Evolutionary conservation across 2,797 vertebrate species (phyloP), one percentile per base, ranked within the genome.

Genomic region (Serranus cabrilla): DNA sequence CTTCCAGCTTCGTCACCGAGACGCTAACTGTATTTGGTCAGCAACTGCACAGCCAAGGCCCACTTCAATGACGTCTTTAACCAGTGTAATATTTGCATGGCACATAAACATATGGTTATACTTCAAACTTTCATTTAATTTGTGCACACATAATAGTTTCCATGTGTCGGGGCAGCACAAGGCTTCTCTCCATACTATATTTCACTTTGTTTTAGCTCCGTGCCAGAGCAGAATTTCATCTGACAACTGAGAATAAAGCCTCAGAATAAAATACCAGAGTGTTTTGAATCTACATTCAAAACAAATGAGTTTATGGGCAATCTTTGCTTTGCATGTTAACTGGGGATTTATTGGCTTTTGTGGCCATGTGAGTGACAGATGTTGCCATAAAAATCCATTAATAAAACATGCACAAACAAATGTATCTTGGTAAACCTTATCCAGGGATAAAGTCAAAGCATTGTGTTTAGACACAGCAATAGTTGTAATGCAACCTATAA

Each of bases 1-100:
- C 37, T 62, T 90, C 89, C 83, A 87, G 67, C 62, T 56, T 82
- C 10, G 18, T 71, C 82, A 83, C 83, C 37, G 37, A 64, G 66
- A 75, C 40, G 11, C 56, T 66, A 80, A 80, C 80, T 82, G 82
- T 71, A 68, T 91, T 90, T 84, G 76, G 77, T 86, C 81, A 82
- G 77, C 31, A 21, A 16, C 46, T 60, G 31, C 50, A 56, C 63
- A 31, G 65, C 62, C 40, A 5, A 55, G 37, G 62, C 27, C 61
- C 57, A 43, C 42, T 64, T 49, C 34, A 77, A 27, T 79, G 67
- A 77, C 7, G 27, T 62, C 63, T 74, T 75, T 74, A 25, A 66
- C 66, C 52, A 56, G 37, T 51, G 63, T 77, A 64, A 79, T 80
- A 78, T 83, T 78, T 82, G 69, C 74, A 55, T 74, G 54, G 83